A percentile compares a stretch with the other conserved stretches of the same genome.
These are phyloP conservation scores for Rhopilema esculentum DNA, from an alignment of 30 jellyfish, hydroid and myxozoan genomes.

Conservation along the genomic window DNA sequence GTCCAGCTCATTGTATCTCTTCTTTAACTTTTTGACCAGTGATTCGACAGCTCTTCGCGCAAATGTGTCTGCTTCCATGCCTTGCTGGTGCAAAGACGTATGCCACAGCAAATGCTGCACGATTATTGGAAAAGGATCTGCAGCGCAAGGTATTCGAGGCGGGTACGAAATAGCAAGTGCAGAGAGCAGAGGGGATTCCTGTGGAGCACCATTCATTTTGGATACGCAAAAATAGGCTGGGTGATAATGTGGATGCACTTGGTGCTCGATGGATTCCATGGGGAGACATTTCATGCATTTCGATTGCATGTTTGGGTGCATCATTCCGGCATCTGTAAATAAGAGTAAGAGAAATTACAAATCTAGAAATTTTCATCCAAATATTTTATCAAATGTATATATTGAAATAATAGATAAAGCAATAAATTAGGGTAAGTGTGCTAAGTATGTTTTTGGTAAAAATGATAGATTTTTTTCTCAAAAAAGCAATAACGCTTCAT, in stretches of 20 bases:
- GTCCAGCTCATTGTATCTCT: slow-evolving; percentile 96
- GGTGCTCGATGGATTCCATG: slow-evolving; percentile 69
- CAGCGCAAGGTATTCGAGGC: slow-evolving; percentile 98
- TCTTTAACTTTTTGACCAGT: slow-evolving; percentile 90
- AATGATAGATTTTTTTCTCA: too few relatives aligned
- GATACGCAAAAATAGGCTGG: slow-evolving; percentile 75
- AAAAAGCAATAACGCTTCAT: too few relatives aligned
- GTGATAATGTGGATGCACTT: slow-evolving; percentile 44
- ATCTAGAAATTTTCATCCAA: too few relatives aligned
- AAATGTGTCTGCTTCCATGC: slow-evolving; percentile 85
- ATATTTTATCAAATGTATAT: too few relatives aligned
- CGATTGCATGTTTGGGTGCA: slow-evolving; percentile 72
- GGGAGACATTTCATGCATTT: slow-evolving; percentile 84
- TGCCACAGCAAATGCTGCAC: slow-evolving; percentile 95
- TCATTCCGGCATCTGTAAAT: slow-evolving; percentile 58
- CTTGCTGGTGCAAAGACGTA: slow-evolving; percentile 77
- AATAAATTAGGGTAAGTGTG: too few relatives aligned
- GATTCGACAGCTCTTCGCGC: slow-evolving; percentile 96
- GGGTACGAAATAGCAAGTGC: slow-evolving; percentile 87
- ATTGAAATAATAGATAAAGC: too few relatives aligned
- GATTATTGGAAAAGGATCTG: slow-evolving; percentile 98
- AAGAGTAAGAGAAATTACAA: slow-evolving; percentile 2
- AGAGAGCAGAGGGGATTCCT: slow-evolving; percentile 80
- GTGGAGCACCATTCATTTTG: slow-evolving; percentile 73
- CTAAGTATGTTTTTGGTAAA: too few relatives aligned